Conservation (phyloP, 2,797 vertebrate species). For the Harpagifer antarcticus region DNA sequence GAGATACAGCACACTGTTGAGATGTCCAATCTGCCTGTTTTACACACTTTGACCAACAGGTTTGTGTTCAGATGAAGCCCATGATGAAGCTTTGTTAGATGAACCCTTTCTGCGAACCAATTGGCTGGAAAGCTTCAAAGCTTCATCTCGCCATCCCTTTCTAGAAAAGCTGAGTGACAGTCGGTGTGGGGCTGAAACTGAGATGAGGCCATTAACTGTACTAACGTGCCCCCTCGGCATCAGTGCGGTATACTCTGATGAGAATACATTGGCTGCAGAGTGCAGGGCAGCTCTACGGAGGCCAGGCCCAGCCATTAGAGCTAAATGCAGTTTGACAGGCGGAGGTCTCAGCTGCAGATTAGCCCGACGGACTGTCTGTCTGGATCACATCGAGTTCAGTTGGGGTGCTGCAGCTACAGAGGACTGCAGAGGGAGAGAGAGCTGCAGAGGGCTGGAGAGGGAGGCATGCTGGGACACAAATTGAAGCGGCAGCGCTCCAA, state of each 20-base stretch:
- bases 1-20: too few relatives aligned
- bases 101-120: too few relatives aligned
- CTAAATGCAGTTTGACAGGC: slow-evolving; percentile 78
- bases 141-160: neutral
- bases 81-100: too few relatives aligned
- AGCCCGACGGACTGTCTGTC: slow-evolving; percentile 73
- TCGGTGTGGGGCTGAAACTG: slow-evolving; percentile 7
- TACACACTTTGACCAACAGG: too few relatives aligned
- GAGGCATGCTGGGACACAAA: slow-evolving; percentile 36
- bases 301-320: slow-evolving; percentile 52
- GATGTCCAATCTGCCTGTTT: too few relatives aligned
- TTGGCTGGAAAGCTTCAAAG: too few relatives aligned
- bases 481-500: slow-evolving; percentile 32
- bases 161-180: slow-evolving; percentile 7
- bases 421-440: too few relatives aligned
- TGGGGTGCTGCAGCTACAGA: slow-evolving; percentile 15
- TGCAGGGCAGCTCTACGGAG: slow-evolving; percentile 39
- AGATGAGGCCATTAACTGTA: slow-evolving; percentile 25
- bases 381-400: slow-evolving; percentile 62
- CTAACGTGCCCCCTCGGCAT: slow-evolving; percentile 11
- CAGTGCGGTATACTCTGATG: slow-evolving; percentile 22
- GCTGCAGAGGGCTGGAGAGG: slow-evolving; percentile 19
- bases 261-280: slow-evolving; percentile 33
- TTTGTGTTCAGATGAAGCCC: too few relatives aligned
- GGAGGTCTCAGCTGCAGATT: slow-evolving; percentile 74